These are phyloP conservation scores for Crypturellus tataupa DNA, from an alignment of 2,797 vertebrate genomes.

Conservation along the genomic window DNA sequence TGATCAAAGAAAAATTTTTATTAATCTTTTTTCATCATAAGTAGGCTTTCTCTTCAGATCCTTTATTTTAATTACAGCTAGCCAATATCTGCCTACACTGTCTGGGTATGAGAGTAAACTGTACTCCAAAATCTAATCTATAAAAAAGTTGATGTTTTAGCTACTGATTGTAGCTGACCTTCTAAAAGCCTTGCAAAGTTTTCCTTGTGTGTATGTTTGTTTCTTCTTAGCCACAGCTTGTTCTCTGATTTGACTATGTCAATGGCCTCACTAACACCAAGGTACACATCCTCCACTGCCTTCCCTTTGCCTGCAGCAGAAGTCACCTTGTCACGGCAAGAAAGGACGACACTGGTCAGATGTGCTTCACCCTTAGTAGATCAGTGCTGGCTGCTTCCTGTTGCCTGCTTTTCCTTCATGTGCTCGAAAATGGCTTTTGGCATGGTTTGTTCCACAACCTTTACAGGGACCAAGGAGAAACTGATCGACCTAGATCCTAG, in stretches of 20 bases:
- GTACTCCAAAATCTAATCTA: neutral
- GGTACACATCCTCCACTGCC: neutral
- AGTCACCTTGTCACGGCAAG: neutral
- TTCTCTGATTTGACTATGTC: neutral
- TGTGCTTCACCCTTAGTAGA: neutral
- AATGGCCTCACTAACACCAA: neutral
- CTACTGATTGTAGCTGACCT: neutral
- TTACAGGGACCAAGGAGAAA: neutral
- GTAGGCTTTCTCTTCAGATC: constrained; percentile 27
- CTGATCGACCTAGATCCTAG: neutral
- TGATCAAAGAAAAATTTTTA: constrained; percentile 44
- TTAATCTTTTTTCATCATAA: neutral
- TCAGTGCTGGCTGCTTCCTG: neutral
- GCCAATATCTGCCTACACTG: neutral
- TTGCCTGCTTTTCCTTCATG: neutral
- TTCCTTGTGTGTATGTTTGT: neutral
- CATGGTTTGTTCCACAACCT: neutral
- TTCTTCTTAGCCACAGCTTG: neutral
- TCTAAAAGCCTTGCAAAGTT: neutral
- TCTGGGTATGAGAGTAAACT: neutral
- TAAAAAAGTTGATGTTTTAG: neutral
- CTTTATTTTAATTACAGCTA: neutral
- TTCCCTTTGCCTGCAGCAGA: neutral
- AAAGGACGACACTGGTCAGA: neutral
- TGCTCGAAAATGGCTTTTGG: neutral